Evolutionary conservation across 2,113 vertebrate species (phyloP).

Genomic region (Apodemus speciosus): DNA sequence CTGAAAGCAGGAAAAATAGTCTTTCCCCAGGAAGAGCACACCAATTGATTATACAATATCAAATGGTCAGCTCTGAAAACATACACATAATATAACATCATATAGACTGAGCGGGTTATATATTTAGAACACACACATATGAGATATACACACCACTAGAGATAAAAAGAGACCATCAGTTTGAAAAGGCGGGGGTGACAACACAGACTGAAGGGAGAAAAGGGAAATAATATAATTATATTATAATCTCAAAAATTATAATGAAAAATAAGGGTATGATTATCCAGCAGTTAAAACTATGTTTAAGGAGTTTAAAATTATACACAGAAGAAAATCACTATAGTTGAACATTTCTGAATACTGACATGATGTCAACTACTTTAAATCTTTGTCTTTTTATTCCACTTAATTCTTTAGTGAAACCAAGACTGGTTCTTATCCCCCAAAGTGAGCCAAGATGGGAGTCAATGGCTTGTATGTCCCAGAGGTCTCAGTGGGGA

Average conservation of each 20-base stretch:
- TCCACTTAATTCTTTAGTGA: background rate
- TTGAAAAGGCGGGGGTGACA: background rate
- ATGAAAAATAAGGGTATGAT: background rate
- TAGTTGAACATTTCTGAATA: conserved; percentile 6
- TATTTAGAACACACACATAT: background rate
- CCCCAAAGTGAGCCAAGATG: background rate
- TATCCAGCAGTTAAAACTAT: background rate
- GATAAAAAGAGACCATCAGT: background rate
- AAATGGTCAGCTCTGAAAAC: background rate
- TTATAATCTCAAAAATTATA: background rate
- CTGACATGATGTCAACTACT: background rate
- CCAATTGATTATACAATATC: background rate
- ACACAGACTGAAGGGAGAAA: background rate
- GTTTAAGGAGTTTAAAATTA: background rate
- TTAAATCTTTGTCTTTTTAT: conserved; percentile 19
- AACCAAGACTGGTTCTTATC: background rate
- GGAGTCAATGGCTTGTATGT: background rate
- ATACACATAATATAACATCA: background rate
- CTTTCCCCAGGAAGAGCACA: background rate
- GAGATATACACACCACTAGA: background rate
- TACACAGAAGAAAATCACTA: background rate
- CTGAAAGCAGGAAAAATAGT: background rate
- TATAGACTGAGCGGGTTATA: background rate
- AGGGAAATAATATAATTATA: background rate
- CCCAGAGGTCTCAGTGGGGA: background rate